A percentile compares a stretch with the other conserved stretches of the same genome.
phyloP scores from a whole-genome alignment of 2,888 invertebrate genomes.

The Pocota personata region DNA sequence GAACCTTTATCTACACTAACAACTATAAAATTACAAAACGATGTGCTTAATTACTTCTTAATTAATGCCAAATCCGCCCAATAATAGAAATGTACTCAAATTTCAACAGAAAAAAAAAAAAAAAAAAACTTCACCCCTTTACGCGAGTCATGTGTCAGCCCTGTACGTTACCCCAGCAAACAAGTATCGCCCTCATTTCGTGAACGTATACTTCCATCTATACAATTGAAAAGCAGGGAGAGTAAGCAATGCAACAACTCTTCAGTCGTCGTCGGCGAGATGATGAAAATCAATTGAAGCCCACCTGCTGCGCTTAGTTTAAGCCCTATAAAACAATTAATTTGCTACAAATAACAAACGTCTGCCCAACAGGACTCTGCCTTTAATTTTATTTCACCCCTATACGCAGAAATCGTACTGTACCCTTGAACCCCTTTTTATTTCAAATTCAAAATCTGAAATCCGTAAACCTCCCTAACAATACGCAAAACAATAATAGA shows the following conservation, averaged over 20 bases:
- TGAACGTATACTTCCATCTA: background rate
- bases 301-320: conserved; percentile 66
- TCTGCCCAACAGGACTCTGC: conserved; percentile 28
- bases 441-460: conserved; percentile 8
- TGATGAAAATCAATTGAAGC: conserved; percentile 54
- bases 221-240: background rate
- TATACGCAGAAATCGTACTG: background rate
- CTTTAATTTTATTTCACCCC: conserved; percentile 29
- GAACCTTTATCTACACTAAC: background rate
- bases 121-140: background rate
- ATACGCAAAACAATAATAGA: conserved; percentile 55
- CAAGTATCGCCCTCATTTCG: background rate
- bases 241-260: background rate
- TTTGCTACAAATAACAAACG: conserved; percentile 73
- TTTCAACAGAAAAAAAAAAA: background rate
- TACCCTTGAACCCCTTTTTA: conserved; percentile 50
- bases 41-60: conserved; percentile 29
- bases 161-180: background rate
- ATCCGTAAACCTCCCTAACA: conserved; percentile 31
- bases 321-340: conserved; percentile 73
- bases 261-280: background rate
- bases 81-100: background rate
- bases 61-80: conserved; percentile 12
- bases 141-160: background rate
- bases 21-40: background rate